Base-by-base conservation (phyloP, 2,113 vertebrate genomes). In the Sorex araneus region DNA sequence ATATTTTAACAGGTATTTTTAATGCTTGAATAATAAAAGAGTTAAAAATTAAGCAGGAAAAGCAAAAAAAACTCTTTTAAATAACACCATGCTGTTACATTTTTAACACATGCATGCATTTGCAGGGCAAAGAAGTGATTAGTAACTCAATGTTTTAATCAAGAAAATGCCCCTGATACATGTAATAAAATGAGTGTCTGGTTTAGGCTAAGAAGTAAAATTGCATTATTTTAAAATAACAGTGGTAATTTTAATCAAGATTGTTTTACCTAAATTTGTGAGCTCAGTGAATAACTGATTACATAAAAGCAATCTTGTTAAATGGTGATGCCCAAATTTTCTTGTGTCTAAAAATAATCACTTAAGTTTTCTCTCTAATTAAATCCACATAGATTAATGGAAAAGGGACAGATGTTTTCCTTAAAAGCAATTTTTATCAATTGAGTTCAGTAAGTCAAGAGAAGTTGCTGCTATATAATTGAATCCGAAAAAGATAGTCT, bases 151-250 rank as follows among this genome's bases (percentile, higher is more conserved):
- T 84, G 74, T 92, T 90, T 95, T 96, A 95, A 97, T 97, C 89
- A 97, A 85, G 95, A 96, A 95, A 91, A 50, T 87, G 64, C 81
- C 80, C 54, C 0, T 1, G 19, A 91, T 96, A 23, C 66, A 45
- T 76, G 54, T 32, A 30, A 80, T 4, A 92, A 50, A 95, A 91
- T 94, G 28, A 34, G 27, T 92, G n/a, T 87, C 81, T 94, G 78
- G 85, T 93, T 97, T 71, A 69, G 74, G 66, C 43, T 87, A 94
- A 87, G 95, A 96, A 92, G 87, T 90, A 94, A 73, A 90, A 95
- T 95, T 87, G 96, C 89, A 94, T 97, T 96, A 97, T 96, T 96
- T 96, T 94, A 94, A 97, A 97, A 97, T 96, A 97, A 96, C 95
- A 84, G 92, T 94, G 84, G 95, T 74, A 96, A 96, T 97, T 97